phyloP scores from a whole-genome alignment of 2,113 vertebrate species.

The Microcebus jonahi region DNA sequence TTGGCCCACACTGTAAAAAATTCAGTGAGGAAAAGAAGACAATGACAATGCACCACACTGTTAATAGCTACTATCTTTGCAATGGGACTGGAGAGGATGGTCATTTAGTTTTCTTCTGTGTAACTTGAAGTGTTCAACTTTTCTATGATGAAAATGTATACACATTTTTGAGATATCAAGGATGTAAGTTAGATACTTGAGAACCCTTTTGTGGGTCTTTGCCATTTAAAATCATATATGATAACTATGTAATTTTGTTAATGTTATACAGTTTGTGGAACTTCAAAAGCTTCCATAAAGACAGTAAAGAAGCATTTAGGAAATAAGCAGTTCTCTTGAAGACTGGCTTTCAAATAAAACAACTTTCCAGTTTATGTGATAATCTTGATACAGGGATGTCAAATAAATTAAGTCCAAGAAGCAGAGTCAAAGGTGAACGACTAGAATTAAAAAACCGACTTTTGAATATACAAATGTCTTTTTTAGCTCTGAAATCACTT shows the following conservation, averaged over 20 bases:
- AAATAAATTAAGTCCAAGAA: not conserved
- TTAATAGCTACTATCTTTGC: not conserved
- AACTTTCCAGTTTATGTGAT: not conserved
- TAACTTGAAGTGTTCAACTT: not conserved
- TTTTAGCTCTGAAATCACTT: not conserved
- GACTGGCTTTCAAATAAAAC: not conserved
- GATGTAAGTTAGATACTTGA: not conserved
- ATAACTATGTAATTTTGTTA: not conserved
- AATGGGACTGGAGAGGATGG: no score
- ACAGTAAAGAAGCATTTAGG: not conserved
- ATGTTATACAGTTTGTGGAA: not conserved
- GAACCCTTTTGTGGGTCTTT: not conserved
- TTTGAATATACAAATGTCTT: not conserved
- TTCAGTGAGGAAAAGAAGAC: not conserved
- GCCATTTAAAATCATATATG: not conserved
- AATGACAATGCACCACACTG: not conserved
- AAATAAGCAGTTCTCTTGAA: slow-evolving; percentile 17
- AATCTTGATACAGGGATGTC: not conserved
- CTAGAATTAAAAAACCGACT: not conserved
- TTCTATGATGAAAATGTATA: not conserved
- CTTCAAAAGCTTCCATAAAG: not conserved
- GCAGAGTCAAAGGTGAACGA: not conserved
- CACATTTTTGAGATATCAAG: not conserved
- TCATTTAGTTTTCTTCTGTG: not conserved
- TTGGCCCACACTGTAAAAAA: not conserved